These are phyloP conservation scores for Coregonus suidteri DNA, from an alignment of 2,797 vertebrate genomes.

Conservation along the genomic window DNA sequence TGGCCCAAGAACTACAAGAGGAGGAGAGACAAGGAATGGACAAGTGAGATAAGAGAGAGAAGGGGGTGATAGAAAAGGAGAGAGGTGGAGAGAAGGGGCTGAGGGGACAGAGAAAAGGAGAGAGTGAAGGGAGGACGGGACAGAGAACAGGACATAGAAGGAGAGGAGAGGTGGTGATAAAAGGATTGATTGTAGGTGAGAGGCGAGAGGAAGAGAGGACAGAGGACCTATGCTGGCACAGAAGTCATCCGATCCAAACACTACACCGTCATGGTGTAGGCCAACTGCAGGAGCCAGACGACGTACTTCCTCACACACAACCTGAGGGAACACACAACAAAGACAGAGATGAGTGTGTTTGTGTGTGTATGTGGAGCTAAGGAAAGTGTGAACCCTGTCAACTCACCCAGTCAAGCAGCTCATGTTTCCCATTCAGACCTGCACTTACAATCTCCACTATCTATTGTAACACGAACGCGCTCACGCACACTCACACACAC, in stretches of 20 bases:
- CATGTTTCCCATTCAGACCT: conserved; percentile 39
- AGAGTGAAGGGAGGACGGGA: neutral
- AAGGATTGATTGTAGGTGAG: neutral
- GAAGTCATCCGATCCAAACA: conserved; percentile 99
- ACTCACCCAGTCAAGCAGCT: conserved; percentile 43
- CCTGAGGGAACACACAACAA: conserved; percentile 69
- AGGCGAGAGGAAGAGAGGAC: neutral
- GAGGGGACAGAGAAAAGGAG: neutral
- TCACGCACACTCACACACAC: neutral
- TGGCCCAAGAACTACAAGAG: too few relatives aligned
- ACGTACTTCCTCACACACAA: conserved; percentile 87
- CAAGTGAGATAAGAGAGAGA: neutral
- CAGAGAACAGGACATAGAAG: neutral
- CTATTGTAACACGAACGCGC: neutral
- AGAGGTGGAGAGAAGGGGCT: neutral
- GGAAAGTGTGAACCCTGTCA: conserved; percentile 1
- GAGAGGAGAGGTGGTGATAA: neutral
- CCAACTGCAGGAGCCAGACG: conserved; percentile 77
- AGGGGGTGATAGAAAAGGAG: neutral
- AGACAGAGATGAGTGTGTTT: conserved; percentile 2
- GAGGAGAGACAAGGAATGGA: too few relatives aligned
- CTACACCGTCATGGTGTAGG: conserved; percentile 90
- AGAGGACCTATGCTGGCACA: conserved; percentile 94
- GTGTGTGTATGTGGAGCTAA: conserved; percentile 8
- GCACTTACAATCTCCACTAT: conserved; percentile 6